Base-by-base conservation (phyloP, 2,888 invertebrate genomes). In the Selenia dentaria region DNA sequence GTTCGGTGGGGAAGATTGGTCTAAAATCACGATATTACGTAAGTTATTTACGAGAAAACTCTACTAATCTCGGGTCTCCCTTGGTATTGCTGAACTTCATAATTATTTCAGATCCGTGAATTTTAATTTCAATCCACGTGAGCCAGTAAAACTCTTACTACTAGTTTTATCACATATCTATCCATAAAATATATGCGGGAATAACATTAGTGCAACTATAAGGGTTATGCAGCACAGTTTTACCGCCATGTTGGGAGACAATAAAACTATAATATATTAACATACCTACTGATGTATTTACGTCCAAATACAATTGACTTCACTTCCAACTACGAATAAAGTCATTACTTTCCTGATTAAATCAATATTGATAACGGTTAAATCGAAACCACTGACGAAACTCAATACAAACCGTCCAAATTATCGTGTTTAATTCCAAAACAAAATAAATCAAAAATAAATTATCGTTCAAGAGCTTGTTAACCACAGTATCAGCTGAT, bases 401-500 rank as follows among this genome's bases (percentile, higher is more conserved):
- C 6, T 18, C 1, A 18, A 5, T 9, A 6, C n/a, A 9, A n/a
- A 6, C 22, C 28, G 6, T 2, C 2, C 8, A 3, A 13, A 8
- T 34, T 14, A 16, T 12, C 6, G 10, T 20, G 24, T 27, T 32
- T 31, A 22, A 26, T 25, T 24, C 11, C n/a, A 33, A 43, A 45
- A 35, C 1, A 20, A 48, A 32, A 40, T 41, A 53, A 46, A 46
- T 44, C 36, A 47, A 46, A 37, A 34, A 59, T 59, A 55, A 59
- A 62, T 63, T 52, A 58, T 42, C 25, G 47, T 49, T 57, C 57
- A 49, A 67, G 54, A 64, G 57, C 59, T 57, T 52, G 50, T 61
- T 50, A 51, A 62, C 64, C 64, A 42, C 59, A 58, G 54, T 56
- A 57, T 59, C 57, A 51, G 62, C 22, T 67, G 62, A 64, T 67